Conservation (phyloP, 2,888 invertebrate species). For the Drosophila fulvimacula region DNA sequence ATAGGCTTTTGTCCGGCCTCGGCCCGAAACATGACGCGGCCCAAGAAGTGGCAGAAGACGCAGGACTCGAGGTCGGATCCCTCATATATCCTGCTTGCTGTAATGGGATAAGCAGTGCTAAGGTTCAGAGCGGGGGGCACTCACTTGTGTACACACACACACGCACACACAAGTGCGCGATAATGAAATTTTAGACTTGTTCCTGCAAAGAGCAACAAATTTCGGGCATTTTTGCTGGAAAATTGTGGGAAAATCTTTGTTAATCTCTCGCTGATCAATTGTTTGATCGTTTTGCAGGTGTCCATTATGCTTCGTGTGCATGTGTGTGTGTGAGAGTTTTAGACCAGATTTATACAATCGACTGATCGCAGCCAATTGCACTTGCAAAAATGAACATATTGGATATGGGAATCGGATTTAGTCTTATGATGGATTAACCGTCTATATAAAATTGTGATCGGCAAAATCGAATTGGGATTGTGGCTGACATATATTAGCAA, state of each 20-base stretch:
- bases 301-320: slow-evolving; percentile 24
- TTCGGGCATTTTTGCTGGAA: slow-evolving; percentile 40
- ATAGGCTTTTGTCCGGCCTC: slow-evolving; percentile 34
- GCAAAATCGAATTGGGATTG: not conserved
- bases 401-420: slow-evolving; percentile 11
- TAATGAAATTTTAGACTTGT: slow-evolving; percentile 78
- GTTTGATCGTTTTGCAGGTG: slow-evolving; percentile 69
- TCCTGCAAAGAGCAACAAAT: slow-evolving; percentile 46
- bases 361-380: slow-evolving; percentile 38
- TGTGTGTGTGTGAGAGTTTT: slow-evolving; percentile 8
- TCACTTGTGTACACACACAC: slow-evolving; percentile 18
- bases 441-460: not conserved
- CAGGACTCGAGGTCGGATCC: slow-evolving; percentile 17
- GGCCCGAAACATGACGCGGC: slow-evolving; percentile 62
- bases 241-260: slow-evolving; percentile 77
- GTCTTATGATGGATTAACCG: not conserved
- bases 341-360: slow-evolving; percentile 40
- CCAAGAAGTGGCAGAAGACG: slow-evolving; percentile 54
- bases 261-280: slow-evolving; percentile 70
- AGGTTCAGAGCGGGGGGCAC: slow-evolving; percentile 30
- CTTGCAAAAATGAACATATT: slow-evolving; percentile 14
- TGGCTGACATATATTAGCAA: no score
- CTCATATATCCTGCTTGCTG: slow-evolving; percentile 56
- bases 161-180: slow-evolving; percentile 44
- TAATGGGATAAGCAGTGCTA: slow-evolving; percentile 68